A percentile compares a stretch with the other conserved stretches of the same genome.
phyloP scores from a whole-genome alignment of 2,113 vertebrate genomes.

The Cyprichromis sp. region DNA sequence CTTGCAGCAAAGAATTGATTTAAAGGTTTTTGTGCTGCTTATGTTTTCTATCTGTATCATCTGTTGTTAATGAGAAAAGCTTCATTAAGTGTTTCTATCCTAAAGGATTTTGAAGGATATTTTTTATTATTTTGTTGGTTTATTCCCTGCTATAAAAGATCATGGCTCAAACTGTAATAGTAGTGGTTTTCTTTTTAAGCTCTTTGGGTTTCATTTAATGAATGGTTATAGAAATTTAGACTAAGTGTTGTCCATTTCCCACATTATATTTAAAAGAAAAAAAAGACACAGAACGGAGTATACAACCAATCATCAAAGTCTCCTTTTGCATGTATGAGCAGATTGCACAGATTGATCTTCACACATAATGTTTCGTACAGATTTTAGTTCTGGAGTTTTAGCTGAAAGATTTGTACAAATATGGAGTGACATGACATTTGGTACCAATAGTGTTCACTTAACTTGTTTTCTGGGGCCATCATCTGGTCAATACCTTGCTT shows the following conservation, averaged over 20 bases:
- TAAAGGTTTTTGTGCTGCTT: not conserved
- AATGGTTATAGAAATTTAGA: not conserved
- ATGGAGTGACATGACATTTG: not conserved
- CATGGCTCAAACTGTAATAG: not conserved
- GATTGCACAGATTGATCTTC: not conserved
- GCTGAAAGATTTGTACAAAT: not conserved
- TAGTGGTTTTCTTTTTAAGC: not conserved
- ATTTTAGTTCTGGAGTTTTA: not conserved
- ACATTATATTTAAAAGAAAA: not conserved
- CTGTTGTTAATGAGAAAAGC: not conserved
- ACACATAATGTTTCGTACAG: not conserved
- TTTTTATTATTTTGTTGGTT: not conserved
- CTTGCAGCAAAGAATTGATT: not conserved
- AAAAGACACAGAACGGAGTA: not conserved
- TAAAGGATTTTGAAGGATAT: not conserved
- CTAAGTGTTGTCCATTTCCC: not conserved
- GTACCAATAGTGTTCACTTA: not conserved
- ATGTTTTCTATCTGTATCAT: not conserved
- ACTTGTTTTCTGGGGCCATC: accelerated
- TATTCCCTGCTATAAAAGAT: not conserved
- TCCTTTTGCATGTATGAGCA: not conserved
- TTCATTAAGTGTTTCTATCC: not conserved
- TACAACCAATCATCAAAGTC: not conserved
- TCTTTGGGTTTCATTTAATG: not conserved
- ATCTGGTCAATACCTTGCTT: not conserved